Evolutionary conservation across 2,113 vertebrate genomes (phyloP).

Genomic region (Numenius arquata): DNA sequence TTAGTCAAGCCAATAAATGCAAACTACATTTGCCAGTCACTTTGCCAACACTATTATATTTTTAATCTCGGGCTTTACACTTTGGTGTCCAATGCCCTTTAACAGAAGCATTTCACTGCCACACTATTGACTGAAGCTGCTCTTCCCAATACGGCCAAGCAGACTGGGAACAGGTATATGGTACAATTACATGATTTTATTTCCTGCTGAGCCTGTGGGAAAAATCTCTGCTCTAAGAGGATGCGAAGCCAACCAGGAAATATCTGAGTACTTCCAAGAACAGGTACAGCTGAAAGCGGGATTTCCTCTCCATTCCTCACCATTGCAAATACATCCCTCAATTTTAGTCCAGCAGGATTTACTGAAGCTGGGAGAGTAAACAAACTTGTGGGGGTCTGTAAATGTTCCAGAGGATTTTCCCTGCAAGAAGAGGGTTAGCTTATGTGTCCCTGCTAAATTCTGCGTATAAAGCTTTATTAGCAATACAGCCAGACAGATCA

Average conservation of each 20-base stretch:
- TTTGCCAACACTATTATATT: background rate
- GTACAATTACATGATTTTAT: background rate
- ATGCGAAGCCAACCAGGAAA: background rate
- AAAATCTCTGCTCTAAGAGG: background rate
- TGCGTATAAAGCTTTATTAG: background rate
- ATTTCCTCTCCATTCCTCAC: background rate
- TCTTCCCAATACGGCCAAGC: background rate
- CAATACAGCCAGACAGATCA: background rate
- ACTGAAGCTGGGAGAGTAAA: background rate
- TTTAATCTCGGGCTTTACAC: background rate
- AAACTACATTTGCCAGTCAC: background rate
- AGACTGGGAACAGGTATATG: background rate
- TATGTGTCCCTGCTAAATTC: background rate
- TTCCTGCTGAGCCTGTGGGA: background rate
- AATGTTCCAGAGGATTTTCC: background rate
- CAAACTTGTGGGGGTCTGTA: background rate
- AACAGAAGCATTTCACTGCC: background rate
- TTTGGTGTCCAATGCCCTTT: background rate
- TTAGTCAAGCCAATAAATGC: background rate
- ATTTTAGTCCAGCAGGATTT: background rate
- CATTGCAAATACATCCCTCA: background rate
- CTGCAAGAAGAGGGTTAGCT: background rate
- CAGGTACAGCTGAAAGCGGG: background rate
- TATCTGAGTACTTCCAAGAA: background rate
- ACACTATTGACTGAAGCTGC: background rate